Evolutionary conservation across 2,888 invertebrate genomes (phyloP).

Genomic region (Agriopis marginaria): DNA sequence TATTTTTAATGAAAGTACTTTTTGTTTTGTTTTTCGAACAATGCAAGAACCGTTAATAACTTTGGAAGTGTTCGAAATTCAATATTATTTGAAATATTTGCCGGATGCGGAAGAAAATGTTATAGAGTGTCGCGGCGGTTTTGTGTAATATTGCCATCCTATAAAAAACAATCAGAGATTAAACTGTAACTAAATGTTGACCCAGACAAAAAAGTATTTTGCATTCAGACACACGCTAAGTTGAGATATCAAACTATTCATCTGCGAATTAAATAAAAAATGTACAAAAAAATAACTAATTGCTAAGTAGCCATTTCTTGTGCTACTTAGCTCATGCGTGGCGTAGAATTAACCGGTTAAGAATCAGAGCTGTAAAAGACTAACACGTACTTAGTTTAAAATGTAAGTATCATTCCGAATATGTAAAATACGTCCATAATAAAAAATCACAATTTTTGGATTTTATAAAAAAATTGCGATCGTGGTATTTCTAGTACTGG

Average conservation of each 20-base stretch:
- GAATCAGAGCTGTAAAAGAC: constrained; percentile 21
- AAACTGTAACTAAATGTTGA: constrained; percentile 42
- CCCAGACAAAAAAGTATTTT: constrained; percentile 39
- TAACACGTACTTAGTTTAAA: not conserved
- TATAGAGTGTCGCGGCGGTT: not conserved
- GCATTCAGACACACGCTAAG: constrained; percentile 39
- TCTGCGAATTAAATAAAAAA: constrained; percentile 39
- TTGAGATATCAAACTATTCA: constrained; percentile 44
- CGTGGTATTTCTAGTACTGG: constrained; percentile 24
- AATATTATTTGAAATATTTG: constrained; percentile 26
- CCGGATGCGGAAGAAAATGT: not conserved
- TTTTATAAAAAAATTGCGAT: not conserved
- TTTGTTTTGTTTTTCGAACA: constrained; percentile 40
- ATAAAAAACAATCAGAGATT: constrained; percentile 37
- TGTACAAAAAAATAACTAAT: constrained; percentile 38
- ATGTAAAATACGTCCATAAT: not conserved
- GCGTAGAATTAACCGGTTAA: constrained; percentile 27
- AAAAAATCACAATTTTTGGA: not conserved
- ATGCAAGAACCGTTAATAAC: constrained; percentile 38
- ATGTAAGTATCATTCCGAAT: constrained; percentile 4
- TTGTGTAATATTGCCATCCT: constrained; percentile 27
- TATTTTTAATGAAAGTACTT: constrained; percentile 46
- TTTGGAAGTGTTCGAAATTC: constrained; percentile 32
- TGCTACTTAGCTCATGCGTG: constrained; percentile 35
- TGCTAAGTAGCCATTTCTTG: constrained; percentile 41